Evolutionary conservation across 2,797 vertebrate species (phyloP).

Genomic region (Rhadinocentrus ornatus): DNA sequence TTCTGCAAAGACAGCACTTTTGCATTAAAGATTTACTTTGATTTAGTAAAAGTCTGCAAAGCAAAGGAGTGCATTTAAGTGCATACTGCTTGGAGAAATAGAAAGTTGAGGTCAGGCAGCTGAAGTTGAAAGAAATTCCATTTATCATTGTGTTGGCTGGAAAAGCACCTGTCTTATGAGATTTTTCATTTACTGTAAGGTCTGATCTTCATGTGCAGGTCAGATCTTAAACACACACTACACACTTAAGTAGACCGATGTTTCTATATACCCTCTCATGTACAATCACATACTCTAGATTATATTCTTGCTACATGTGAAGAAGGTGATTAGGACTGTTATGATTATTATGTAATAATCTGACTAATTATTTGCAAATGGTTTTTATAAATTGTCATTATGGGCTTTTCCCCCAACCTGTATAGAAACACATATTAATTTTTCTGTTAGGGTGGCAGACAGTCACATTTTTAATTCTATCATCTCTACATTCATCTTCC

Average conservation of each 20-base stretch:
- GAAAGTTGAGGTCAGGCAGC: conserved; percentile 48
- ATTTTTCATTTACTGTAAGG: conserved; percentile 34
- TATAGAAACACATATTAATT: no score
- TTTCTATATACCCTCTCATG: no score
- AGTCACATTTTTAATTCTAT: no score
- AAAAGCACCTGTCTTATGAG: conserved; percentile 10
- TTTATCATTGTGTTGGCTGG: conserved; percentile 32
- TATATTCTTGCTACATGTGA: background rate
- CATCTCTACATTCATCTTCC: no score
- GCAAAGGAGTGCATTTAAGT: conserved; percentile 54
- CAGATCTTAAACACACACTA: background rate
- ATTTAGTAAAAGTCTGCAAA: conserved; percentile 52
- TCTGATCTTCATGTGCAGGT: conserved; percentile 38
- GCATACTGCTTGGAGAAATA: conserved; percentile 41
- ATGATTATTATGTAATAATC: no score
- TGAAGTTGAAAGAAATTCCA: conserved; percentile 38
- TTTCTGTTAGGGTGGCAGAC: no score
- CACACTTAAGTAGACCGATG: background rate
- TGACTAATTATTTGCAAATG: no score
- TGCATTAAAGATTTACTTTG: conserved; percentile 60
- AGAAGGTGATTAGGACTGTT: background rate
- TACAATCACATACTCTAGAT: no score
- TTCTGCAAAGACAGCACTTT: conserved; percentile 63
- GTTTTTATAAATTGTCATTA: no score
- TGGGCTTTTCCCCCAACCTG: no score